Conservation (phyloP, 2,113 vertebrate genomes). For the Gnathonemus longibarbis region DNA sequence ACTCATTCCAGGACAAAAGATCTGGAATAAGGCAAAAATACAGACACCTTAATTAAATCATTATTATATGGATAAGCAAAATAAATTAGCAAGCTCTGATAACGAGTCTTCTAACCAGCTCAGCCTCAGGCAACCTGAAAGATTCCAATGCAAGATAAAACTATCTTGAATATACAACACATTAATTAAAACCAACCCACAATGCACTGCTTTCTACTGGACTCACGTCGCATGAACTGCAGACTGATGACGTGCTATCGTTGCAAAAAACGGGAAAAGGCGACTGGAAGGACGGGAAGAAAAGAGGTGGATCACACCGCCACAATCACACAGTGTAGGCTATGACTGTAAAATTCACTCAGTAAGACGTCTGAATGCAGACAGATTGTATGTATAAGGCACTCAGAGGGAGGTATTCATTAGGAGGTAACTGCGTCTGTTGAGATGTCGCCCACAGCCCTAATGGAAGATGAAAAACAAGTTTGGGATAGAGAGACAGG, state of each 20-base stretch:
- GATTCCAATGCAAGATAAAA: background rate
- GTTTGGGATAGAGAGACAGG: background rate
- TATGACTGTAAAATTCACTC: background rate
- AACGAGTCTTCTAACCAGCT: background rate
- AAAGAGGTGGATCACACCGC: background rate
- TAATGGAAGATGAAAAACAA: background rate
- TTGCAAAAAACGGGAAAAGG: background rate
- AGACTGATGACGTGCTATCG: background rate
- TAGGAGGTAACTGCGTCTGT: background rate
- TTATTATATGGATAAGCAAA: background rate
- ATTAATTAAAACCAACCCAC: background rate
- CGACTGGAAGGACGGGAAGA: background rate
- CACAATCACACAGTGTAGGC: background rate
- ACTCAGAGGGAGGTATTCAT: background rate
- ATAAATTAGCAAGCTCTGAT: background rate
- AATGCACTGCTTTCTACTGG: background rate
- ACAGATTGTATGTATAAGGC: background rate
- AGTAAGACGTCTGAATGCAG: background rate
- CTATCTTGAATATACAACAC: background rate
- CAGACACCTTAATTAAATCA: background rate
- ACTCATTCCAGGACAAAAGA: background rate
- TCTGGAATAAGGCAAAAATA: background rate
- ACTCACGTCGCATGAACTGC: background rate
- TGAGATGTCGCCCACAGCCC: background rate
- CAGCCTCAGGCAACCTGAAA: background rate